These are phyloP conservation scores for Ephialtes manifestator DNA, from an alignment of 2,888 invertebrate species.

Conservation along the genomic window DNA sequence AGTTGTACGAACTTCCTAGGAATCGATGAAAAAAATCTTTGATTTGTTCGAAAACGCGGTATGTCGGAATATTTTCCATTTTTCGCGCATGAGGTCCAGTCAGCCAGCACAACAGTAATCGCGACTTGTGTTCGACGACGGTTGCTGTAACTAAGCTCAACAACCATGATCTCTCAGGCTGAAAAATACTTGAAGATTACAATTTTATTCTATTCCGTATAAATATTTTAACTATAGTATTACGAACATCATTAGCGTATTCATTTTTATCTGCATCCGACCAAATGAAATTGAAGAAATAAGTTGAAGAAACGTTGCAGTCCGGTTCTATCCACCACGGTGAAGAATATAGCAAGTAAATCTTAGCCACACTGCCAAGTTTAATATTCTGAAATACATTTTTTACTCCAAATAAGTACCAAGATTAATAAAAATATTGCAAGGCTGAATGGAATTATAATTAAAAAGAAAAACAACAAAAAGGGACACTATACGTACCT, in stretches of 20 bases:
- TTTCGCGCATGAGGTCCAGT: constrained; percentile 88
- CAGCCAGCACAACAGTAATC: constrained; percentile 89
- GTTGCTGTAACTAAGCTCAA: constrained; percentile 89
- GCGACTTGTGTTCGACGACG: constrained; percentile 88
- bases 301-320: not conserved
- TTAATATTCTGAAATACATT: constrained; percentile 86
- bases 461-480: not conserved
- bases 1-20: constrained; percentile 86
- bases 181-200: constrained; percentile 25
- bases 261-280: constrained; percentile 84
- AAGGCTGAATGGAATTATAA: not conserved
- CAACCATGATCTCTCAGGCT: constrained; percentile 88
- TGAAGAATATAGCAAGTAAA: constrained; percentile 89
- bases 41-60: constrained; percentile 86
- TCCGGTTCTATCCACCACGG: constrained; percentile 88
- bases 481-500: constrained; percentile 74
- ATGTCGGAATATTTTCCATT: constrained; percentile 88
- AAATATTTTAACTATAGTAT: not conserved
- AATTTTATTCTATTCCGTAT: not conserved
- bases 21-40: constrained; percentile 87
- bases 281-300: constrained; percentile 88
- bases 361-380: constrained; percentile 90
- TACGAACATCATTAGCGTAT: constrained; percentile 62
- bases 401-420: not conserved
- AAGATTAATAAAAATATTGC: too few relatives aligned